These are phyloP conservation scores for Chlorops oryzae DNA, from an alignment of 1,140 invertebrate species.

Conservation along the genomic window DNA sequence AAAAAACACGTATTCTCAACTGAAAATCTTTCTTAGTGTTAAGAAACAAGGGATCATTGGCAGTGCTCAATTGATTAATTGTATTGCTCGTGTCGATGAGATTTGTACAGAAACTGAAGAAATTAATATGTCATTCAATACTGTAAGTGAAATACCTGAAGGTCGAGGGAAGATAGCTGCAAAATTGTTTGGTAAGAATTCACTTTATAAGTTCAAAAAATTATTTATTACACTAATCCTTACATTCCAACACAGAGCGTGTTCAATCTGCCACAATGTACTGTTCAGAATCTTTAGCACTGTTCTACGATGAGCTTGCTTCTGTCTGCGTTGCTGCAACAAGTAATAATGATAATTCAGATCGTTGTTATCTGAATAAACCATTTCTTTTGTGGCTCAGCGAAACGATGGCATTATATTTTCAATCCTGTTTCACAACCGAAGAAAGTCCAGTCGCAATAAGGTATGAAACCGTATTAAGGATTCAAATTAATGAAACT, in stretches of 20 bases:
- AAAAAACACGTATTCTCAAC: too few species aligned
- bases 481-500: background rate
- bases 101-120: constrained; percentile 16
- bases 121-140: constrained; percentile 25
- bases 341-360: constrained; percentile 12
- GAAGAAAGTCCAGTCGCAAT: constrained; percentile 27
- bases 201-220: background rate
- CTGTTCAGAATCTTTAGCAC: constrained; percentile 53
- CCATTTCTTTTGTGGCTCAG: constrained; percentile 58
- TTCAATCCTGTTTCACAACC: constrained; percentile 56
- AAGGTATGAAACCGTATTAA: constrained; percentile 17
- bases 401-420: constrained; percentile 54
- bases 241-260: constrained; percentile 28
- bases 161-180: constrained; percentile 45
- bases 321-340: constrained; percentile 51
- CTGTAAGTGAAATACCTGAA: constrained; percentile 32
- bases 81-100: constrained; percentile 34
- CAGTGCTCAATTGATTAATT: constrained; percentile 48
- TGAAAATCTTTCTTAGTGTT: constrained; percentile 29
- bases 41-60: constrained; percentile 50
- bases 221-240: background rate
- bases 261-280: constrained; percentile 33
- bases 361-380: constrained; percentile 50
- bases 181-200: constrained; percentile 31
- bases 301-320: constrained; percentile 70